Evolutionary conservation across 1,140 invertebrate species (phyloP).

Genomic region (Rhopalosiphum maidis): DNA sequence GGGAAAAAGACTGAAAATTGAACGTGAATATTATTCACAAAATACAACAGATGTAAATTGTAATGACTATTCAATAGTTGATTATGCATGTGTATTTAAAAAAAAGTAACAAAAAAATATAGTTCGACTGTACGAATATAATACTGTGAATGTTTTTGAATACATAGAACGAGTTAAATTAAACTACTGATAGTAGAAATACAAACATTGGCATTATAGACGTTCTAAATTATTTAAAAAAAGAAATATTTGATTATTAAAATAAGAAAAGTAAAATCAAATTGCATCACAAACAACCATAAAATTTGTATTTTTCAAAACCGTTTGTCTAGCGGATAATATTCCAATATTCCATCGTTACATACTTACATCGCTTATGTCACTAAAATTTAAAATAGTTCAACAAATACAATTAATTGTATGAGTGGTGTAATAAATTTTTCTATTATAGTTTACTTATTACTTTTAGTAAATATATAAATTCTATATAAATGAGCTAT

Average conservation of each 20-base stretch:
- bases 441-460: neutral
- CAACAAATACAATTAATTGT: neutral
- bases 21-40: neutral
- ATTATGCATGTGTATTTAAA: neutral
- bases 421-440: neutral
- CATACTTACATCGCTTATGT: neutral
- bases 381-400: neutral
- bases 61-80: neutral
- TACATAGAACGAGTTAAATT: neutral
- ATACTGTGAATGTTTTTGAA: neutral
- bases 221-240: neutral
- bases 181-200: neutral
- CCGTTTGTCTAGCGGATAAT: neutral
- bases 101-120: neutral
- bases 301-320: neutral
- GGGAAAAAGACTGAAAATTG: neutral
- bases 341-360: neutral
- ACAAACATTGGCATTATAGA: neutral
- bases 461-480: neutral
- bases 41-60: neutral
- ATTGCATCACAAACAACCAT: neutral
- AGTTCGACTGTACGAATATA: neutral
- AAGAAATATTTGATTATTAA: neutral
- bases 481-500: neutral
- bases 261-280: neutral